Base-by-base conservation (phyloP, 2,113 vertebrate species). In the Grallaria varia region DNA sequence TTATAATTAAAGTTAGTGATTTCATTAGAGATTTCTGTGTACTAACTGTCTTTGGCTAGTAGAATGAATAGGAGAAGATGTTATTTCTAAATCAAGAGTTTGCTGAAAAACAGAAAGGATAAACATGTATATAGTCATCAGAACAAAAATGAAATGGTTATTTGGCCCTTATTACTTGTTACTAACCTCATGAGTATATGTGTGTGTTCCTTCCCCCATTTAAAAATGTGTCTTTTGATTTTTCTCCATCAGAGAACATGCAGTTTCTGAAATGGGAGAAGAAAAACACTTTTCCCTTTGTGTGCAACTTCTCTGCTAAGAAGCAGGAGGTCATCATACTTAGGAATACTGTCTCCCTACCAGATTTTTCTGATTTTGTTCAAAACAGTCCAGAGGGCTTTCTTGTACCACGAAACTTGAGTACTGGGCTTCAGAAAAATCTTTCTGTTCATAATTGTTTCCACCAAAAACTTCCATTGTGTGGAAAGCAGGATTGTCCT, bases 401-500 rank as follows among this genome's bases (percentile, higher is more conserved):
- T 68, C 37, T 76, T 64, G 18, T 58, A 27, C 20, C 11, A 62
- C 8, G 25, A 6, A 76, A 9, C 8, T 52, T 40, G 33, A 75
- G 11, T 68, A 52, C n/a, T 49, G 35, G 27, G 22, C 40, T 62
- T 93, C 19, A 39, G 45, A 89, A 82, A 80, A 71, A 49, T 49
- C 5, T 59, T 87, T 44, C 10, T 47, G 7, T 68, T 59, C 5
- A 2, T 59, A 39, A 30, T 10, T 15, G 19, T 81, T 82, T 55
- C 10, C 9, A 15, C 50, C 47, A 84, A 75, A 93, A 84, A 20
- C 1, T 1, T 23, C 17, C 0, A 0, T 9, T 47, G 15, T 21
- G 4, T 56, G 24, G 39, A 27, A 55, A 75, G 28, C 2, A 0
- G 12, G 5, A 20, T 8, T 49, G 39, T 52, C 0, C 0, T 63